Percentiles rank a stretch among this genome's conserved stretches.
Evolutionary conservation across 2,888 invertebrate genomes (phyloP).

Genomic region (Copidosoma aretas): DNA sequence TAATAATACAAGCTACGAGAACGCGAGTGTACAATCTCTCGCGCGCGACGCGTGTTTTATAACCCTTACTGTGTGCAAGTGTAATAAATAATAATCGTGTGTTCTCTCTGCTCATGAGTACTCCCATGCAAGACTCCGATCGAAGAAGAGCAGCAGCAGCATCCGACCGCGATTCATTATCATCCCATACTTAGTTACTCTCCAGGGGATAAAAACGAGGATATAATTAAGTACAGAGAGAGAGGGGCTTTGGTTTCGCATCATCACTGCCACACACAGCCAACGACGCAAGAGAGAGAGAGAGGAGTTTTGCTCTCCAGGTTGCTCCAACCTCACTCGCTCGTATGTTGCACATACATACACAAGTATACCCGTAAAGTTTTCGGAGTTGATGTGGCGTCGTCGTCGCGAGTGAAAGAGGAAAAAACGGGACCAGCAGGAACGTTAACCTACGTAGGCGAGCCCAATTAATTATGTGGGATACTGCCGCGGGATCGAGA

Average conservation of each 20-base stretch:
- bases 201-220: too few relatives aligned
- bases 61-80: too few relatives aligned
- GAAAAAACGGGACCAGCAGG: background rate
- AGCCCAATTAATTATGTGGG: conserved; percentile 58
- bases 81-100: too few relatives aligned
- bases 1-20: too few relatives aligned
- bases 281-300: background rate
- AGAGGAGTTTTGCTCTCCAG: background rate
- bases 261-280: background rate
- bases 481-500: conserved; percentile 51
- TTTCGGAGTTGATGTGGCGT: too few relatives aligned
- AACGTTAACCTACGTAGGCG: background rate
- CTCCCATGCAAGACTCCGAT: too few relatives aligned
- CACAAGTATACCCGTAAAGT: too few relatives aligned
- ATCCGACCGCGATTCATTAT: background rate
- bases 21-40: too few relatives aligned
- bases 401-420: background rate
- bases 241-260: background rate
- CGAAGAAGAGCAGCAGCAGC: background rate
- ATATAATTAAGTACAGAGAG: too few relatives aligned
- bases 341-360: too few relatives aligned
- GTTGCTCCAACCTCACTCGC: background rate
- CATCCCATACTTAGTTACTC: background rate
- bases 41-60: too few relatives aligned
- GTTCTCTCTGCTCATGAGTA: too few relatives aligned